Percentiles rank a stretch among this genome's conserved stretches.
Conservation (phyloP, 2,797 vertebrate genomes). For the Oryzias sinensis region DNA sequence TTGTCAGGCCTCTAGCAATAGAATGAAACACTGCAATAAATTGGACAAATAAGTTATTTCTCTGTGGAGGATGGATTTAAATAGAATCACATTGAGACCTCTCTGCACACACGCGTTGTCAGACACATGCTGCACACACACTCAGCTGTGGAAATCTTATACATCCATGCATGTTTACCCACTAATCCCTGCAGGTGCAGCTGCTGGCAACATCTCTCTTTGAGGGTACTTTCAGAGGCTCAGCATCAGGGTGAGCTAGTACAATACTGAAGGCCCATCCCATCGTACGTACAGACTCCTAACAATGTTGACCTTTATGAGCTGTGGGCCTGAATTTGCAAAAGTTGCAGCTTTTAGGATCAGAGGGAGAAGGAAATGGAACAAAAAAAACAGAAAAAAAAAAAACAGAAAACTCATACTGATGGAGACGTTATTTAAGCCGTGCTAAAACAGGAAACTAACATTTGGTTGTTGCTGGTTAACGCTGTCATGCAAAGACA, state of each 20-base stretch:
- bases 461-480: neutral
- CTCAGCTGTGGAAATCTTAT: conserved; percentile 11
- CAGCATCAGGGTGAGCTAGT: conserved; percentile 9
- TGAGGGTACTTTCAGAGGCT: conserved; percentile 25
- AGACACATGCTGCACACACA: conserved; percentile 17
- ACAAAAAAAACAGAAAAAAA: neutral
- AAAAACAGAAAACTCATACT: conserved; percentile 6
- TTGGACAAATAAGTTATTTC: conserved; percentile 77
- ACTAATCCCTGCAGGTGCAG: conserved; percentile 10
- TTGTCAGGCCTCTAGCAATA: conserved; percentile 57
- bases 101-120: conserved; percentile 15
- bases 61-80: conserved; percentile 64
- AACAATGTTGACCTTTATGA: conserved; percentile 64
- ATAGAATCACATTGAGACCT: conserved; percentile 65
- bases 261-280: conserved; percentile 37
- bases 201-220: conserved; percentile 24
- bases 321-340: conserved; percentile 36
- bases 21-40: conserved; percentile 65
- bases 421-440: no score
- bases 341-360: conserved; percentile 32
- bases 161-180: conserved; percentile 5
- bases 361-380: conserved; percentile 10
- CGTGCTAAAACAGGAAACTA: neutral
- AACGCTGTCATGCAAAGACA: conserved; percentile 14
- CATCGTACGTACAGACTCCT: conserved; percentile 29